phyloP scores from a whole-genome alignment of 2,888 invertebrate genomes.

The Drosophila macrospina region DNA sequence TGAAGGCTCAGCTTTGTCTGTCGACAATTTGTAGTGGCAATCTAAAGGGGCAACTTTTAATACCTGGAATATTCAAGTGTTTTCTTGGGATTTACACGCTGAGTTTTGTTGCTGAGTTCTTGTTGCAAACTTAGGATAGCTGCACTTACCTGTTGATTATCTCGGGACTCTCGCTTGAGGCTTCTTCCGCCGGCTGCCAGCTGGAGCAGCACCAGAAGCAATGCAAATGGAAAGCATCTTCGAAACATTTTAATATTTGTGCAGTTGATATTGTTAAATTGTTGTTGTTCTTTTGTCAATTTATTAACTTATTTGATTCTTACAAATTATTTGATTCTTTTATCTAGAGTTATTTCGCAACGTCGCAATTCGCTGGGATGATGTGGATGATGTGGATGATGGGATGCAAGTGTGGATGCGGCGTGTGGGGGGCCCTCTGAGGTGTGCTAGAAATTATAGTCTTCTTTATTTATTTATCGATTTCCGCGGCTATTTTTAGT shows the following conservation, averaged over 20 bases:
- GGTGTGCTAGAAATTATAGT: slow-evolving; percentile 44
- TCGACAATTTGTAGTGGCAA: slow-evolving; percentile 77
- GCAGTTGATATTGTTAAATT: slow-evolving; percentile 14
- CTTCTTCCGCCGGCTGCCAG: slow-evolving; percentile 39
- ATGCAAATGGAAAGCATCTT: slow-evolving; percentile 53
- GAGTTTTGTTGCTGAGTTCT: not conserved
- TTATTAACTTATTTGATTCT: slow-evolving; percentile 16
- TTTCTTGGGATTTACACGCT: slow-evolving; percentile 82
- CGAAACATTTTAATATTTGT: slow-evolving; percentile 57
- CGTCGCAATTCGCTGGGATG: slow-evolving; percentile 47
- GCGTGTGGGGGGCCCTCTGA: slow-evolving; percentile 21
- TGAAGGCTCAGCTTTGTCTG: slow-evolving; percentile 15
- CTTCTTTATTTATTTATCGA: slow-evolving; percentile 56
- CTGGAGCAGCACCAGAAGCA: slow-evolving; percentile 53
- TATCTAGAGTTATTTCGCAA: slow-evolving; percentile 42
- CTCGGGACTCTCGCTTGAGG: slow-evolving; percentile 45
- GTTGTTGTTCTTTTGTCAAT: slow-evolving; percentile 13
- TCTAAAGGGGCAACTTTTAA: slow-evolving; percentile 52
- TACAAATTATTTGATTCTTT: slow-evolving; percentile 7
- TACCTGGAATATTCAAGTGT: slow-evolving; percentile 84
- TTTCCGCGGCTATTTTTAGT: slow-evolving; percentile 59
- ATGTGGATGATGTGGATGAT: slow-evolving; percentile 1
- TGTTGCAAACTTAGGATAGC: not conserved
- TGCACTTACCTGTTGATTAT: slow-evolving; percentile 73
- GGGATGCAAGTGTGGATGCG: not conserved